phyloP scores from a whole-genome alignment of 2,888 invertebrate genomes.

The Agonopterix heracliana region DNA sequence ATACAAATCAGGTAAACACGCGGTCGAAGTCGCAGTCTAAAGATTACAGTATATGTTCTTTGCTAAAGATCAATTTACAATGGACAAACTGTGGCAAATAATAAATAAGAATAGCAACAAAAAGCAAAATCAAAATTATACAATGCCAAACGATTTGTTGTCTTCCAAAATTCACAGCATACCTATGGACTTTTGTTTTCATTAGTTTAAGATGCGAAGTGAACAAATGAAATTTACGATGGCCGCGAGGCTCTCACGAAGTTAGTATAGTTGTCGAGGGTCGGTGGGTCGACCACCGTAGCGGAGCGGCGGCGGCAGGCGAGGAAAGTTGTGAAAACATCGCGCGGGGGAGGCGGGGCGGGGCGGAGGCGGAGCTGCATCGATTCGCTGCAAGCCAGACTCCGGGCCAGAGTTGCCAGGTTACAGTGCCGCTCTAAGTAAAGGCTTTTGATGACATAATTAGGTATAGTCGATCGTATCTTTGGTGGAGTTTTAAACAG shows the following conservation, averaged over 20 bases:
- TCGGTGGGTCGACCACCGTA: constrained; percentile 8
- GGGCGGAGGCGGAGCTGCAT: constrained; percentile 53
- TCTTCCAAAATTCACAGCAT: too few species aligned
- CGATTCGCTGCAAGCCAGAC: constrained; percentile 48
- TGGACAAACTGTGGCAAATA: too few species aligned
- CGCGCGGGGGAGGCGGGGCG: constrained; percentile 24
- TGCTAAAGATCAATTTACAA: too few species aligned
- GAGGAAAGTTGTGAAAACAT: constrained; percentile 32
- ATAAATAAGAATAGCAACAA: too few species aligned
- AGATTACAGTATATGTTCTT: too few species aligned
- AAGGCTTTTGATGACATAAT: background rate
- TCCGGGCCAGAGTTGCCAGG: constrained; percentile 25
- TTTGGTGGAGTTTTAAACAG: too few species aligned
- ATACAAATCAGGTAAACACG: too few species aligned
- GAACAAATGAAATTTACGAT: constrained; percentile 10
- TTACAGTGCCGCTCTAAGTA: constrained; percentile 11
- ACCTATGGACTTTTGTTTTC: too few species aligned
- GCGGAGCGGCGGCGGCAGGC: constrained; percentile 6
- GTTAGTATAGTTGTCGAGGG: constrained; percentile 13
- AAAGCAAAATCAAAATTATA: too few species aligned
- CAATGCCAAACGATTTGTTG: too few species aligned
- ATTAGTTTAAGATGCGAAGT: background rate
- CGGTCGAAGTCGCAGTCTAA: too few species aligned
- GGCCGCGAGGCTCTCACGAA: constrained; percentile 14
- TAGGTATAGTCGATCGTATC: too few species aligned